Percentiles rank a stretch among this genome's conserved stretches.
These are phyloP conservation scores for Siniperca obscura DNA, from an alignment of 2,797 vertebrate genomes.

Conservation along the genomic window DNA sequence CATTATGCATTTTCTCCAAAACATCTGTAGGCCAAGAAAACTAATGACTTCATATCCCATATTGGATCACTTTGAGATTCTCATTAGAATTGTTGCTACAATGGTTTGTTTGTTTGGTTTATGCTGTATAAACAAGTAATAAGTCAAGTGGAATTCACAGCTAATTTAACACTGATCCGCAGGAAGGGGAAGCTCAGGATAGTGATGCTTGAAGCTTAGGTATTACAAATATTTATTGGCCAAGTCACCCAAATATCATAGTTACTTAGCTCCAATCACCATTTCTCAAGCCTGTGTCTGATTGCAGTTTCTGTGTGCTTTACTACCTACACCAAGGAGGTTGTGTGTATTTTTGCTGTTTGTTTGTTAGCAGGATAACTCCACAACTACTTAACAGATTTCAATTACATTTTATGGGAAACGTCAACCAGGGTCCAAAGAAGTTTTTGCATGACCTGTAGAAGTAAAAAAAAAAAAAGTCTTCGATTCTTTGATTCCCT, in stretches of 20 bases:
- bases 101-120: constrained; percentile 52
- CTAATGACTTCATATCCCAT: constrained; percentile 29
- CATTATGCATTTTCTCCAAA: constrained; percentile 26
- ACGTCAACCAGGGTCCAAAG: neutral
- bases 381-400: neutral
- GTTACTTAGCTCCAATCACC: constrained; percentile 11
- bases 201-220: constrained; percentile 27
- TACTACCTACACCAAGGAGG: neutral
- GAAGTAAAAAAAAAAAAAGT: neutral
- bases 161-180: constrained; percentile 43
- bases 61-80: constrained; percentile 18
- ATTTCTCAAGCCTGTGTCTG: constrained; percentile 14
- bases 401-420: neutral
- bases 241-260: constrained; percentile 20
- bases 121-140: constrained; percentile 45
- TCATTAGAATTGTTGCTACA: constrained; percentile 24
- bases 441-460: neutral
- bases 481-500: neutral
- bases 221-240: constrained; percentile 42
- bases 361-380: neutral
- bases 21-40: constrained; percentile 39
- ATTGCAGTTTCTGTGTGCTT: constrained; percentile 7
- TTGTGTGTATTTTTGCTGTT: neutral
- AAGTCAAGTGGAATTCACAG: constrained; percentile 28
- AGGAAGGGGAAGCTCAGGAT: constrained; percentile 44